These are phyloP conservation scores for Aphis craccivora DNA, from an alignment of 1,140 invertebrate species.

Conservation along the genomic window DNA sequence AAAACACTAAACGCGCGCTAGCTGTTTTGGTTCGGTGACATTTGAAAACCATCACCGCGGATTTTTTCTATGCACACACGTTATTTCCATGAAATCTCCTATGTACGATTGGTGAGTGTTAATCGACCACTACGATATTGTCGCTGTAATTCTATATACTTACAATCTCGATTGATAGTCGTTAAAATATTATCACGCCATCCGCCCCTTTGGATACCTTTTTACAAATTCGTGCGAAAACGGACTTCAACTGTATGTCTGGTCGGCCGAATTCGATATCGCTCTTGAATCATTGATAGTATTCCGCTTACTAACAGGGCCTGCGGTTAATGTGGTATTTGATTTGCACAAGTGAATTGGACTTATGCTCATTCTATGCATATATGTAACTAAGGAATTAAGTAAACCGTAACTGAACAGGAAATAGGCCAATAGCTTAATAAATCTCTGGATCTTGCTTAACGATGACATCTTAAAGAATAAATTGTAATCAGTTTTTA, in stretches of 20 bases:
- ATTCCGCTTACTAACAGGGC: neutral
- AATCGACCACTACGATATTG: neutral
- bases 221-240: neutral
- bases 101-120: conserved; percentile 38
- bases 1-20: neutral
- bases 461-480: neutral
- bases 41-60: neutral
- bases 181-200: neutral
- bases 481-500: neutral
- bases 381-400: neutral
- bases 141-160: neutral
- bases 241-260: neutral
- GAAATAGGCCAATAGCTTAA: neutral
- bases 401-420: neutral
- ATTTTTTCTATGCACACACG: conserved; percentile 34
- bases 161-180: neutral
- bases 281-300: neutral
- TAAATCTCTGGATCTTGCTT: neutral
- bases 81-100: conserved; percentile 57
- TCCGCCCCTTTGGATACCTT: too few relatives aligned
- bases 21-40: neutral
- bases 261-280: neutral
- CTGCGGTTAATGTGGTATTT: neutral
- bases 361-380: neutral
- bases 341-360: neutral